A percentile compares a stretch with the other conserved stretches of the same genome.
These are phyloP conservation scores for Holotrichia oblita DNA, from an alignment of 1,140 invertebrate genomes.

Conservation along the genomic window DNA sequence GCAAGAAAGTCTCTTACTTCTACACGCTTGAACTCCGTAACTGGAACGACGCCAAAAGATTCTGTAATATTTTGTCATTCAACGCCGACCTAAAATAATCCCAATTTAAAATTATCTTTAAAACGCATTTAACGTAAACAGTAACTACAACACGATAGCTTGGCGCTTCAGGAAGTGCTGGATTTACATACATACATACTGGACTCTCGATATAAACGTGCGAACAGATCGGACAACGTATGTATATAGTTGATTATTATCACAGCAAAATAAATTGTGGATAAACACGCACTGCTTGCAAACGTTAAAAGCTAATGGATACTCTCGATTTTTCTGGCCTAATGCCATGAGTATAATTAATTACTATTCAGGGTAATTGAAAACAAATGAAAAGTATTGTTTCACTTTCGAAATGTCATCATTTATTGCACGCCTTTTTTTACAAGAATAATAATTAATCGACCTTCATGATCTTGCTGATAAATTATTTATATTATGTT, in stretches of 20 bases:
- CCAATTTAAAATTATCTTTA: background rate
- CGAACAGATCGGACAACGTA: no score
- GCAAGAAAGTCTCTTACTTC: background rate
- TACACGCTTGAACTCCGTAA: background rate
- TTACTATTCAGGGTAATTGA: background rate
- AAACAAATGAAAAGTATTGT: background rate
- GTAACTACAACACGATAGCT: no score
- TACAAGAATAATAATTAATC: no score
- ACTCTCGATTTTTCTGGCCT: background rate
- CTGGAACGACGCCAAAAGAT: background rate
- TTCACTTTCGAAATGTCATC: background rate
- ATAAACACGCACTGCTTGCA: background rate
- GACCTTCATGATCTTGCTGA: no score
- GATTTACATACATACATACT: no score
- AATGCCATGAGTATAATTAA: background rate
- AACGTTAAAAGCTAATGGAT: slow-evolving; percentile 13
- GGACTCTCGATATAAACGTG: no score
- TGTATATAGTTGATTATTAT: background rate
- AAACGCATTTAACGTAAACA: no score
- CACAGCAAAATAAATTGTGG: background rate
- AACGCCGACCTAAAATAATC: background rate
- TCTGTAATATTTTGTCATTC: background rate
- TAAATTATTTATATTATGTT: no score
- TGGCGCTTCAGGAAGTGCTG: background rate
- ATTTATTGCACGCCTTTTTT: background rate